Base-by-base conservation (phyloP, 1,140 invertebrate species). In the Gryllus bimaculatus region DNA sequence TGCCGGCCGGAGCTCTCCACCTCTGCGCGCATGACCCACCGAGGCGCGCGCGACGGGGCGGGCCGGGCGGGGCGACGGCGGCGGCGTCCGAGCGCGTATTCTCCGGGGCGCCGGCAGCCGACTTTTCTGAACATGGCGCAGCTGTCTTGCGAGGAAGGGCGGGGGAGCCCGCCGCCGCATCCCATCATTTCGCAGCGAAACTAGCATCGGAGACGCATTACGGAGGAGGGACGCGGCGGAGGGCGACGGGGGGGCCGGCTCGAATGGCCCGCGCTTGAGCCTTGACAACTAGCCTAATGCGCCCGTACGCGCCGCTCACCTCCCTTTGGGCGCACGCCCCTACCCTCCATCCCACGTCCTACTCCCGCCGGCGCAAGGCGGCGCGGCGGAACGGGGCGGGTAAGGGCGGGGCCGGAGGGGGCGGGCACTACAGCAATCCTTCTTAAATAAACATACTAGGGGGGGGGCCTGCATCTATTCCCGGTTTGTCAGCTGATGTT, bases 401-500 rank as follows among this genome's bases (percentile, higher is more conserved):
- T 1, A 1, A 8, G 10, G 8, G 26, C 13, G 13, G n/a, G n/a
- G n/a, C n/a, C n/a, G n/a, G n/a, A 8, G 48, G 76, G 76, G 5
- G 76, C 18, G 76, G 13, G 76, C 26, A 77, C 76, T 15, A 47
- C 48, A 39, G 39, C 78, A 79, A 79, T 79, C 78, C 78, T 79
- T 73, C 75, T 79, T 75, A 79, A 79, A 75, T 75, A 79, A 79
- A 79, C 78, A 79, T 75, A 79, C 48, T 77, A 73, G 47, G 48
- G 78, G 47, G 78, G 20, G 78, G 47, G 78, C 12, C 15, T 18
- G 81, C 79, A 80, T 81, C n/a, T 80, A 81, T 80, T 81, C 78
- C n/a, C n/a, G n/a, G 78, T 76, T 80, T 82, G 80, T 81, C 80
- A 81, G 76, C 80, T 78, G 76, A 80, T 81, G 81, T 82, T 81